Evolutionary conservation across 1,140 invertebrate genomes (phyloP), one percentile per base, ranked within the genome.

Genomic region (Drosophila lini): DNA sequence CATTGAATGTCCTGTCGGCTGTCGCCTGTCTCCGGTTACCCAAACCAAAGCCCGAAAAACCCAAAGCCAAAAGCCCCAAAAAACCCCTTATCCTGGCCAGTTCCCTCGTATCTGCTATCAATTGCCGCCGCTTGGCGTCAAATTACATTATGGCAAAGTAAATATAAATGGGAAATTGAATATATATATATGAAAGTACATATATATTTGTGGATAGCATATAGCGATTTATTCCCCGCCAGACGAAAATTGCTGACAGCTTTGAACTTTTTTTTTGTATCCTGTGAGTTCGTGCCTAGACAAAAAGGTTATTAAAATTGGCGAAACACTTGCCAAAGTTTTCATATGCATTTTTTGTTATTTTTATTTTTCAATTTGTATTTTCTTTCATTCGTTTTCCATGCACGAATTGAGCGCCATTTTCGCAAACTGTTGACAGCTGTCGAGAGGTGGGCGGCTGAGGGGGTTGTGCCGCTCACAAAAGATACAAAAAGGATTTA

Each of bases 401-500:
- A 64, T 74, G 73, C 73, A 76, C 44, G 48, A 84, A 77, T 73
- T 68, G 58, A 78, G 55, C 69, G 67, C 69, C 68, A 86, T 79
- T 79, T 88, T 60, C 53, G 71, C 63, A 79, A 88, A 70, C 74
- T 80, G 83, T 67, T 82, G 83, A 82, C 83, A 88, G 83, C 83
- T 86, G 83, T 61, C 68, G 47, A 22, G 19, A 25, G 19, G 25
- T 10, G 48, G 56, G 58, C 9, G 42, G 57, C 3, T n/a, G n/a
- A n/a, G n/a, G n/a, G n/a, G n/a, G n/a, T n/a, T 36, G 60, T n/a
- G 10, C 42, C n/a, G 41, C 22, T 22, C n/a, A 34, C 9, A 52
- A 41, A 31, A 34, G 60, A 47, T 71, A 45, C 25, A 73, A 71
- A 59, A 59, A 52, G 40, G 56, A 78, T 70, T 74, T 64, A 75